A percentile compares a stretch with the other conserved stretches of the same genome.
These are phyloP conservation scores for Netelia inedita DNA, from an alignment of 2,888 invertebrate species.

Conservation along the genomic window DNA sequence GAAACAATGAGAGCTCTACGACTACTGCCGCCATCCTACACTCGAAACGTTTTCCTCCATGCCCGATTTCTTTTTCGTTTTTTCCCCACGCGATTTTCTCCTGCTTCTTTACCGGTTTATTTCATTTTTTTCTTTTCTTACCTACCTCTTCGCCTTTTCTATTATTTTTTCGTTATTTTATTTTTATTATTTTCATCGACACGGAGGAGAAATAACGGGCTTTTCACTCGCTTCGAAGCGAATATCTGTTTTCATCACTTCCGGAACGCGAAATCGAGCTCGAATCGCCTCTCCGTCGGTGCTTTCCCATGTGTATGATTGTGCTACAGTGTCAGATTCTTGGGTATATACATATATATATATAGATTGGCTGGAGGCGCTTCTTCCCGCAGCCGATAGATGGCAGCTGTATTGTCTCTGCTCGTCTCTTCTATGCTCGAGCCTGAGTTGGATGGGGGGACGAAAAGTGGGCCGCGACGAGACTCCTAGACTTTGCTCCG, in stretches of 20 bases:
- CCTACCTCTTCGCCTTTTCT: conserved; percentile 27
- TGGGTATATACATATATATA: conserved; percentile 32
- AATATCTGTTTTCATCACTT: conserved; percentile 64
- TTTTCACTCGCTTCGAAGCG: conserved; percentile 60
- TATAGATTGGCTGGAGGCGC: conserved; percentile 70
- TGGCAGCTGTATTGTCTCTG: conserved; percentile 84
- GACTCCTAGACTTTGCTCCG: conserved; percentile 41
- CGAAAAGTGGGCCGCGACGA: conserved; percentile 63
- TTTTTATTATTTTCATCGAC: conserved; percentile 48
- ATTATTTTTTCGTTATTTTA: conserved; percentile 25
- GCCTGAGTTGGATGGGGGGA: conserved; percentile 8
- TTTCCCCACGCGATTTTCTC: conserved; percentile 14
- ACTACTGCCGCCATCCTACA: conserved; percentile 1
- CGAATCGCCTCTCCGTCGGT: conserved; percentile 12
- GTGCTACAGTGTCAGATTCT: conserved; percentile 49
- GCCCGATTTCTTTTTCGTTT: conserved; percentile 5
- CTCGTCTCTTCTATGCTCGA: conserved; percentile 63
- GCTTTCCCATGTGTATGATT: conserved; percentile 45
- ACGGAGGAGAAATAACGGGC: conserved; percentile 46
- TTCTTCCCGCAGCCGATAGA: conserved; percentile 82
- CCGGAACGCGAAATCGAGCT: conserved; percentile 18
- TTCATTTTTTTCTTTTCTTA: conserved; percentile 5
- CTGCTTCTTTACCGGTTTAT: conserved; percentile 6
- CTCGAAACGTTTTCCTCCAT: conserved; percentile 37
- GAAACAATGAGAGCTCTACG: conserved; percentile 40